Conservation (phyloP, 2,113 vertebrate genomes). For the Dolichallabes microphthalmus region DNA sequence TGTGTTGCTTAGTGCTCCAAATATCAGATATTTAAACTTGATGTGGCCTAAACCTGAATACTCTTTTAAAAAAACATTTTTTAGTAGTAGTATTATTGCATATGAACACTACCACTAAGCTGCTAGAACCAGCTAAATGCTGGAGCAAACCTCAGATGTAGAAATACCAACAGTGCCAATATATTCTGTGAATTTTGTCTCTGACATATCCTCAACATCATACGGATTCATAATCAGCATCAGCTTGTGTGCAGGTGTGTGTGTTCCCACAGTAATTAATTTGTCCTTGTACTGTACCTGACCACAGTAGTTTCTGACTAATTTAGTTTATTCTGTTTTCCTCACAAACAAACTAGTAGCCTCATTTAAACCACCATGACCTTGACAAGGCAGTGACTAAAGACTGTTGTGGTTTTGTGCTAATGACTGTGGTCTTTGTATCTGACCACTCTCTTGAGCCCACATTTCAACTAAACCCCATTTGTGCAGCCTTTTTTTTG, state of each 20-base stretch:
- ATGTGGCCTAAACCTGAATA: not conserved
- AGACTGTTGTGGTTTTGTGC: not conserved
- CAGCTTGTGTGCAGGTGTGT: not conserved
- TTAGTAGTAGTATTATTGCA: not conserved
- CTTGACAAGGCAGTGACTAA: not conserved
- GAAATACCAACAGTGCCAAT: not conserved
- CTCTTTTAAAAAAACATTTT: too few relatives aligned
- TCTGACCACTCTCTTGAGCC: not conserved
- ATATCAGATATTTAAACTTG: not conserved
- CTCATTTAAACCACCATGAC: not conserved
- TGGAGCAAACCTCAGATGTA: not conserved
- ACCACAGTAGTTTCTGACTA: not conserved
- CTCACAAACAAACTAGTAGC: not conserved
- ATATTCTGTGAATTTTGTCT: not conserved
- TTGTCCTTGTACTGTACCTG: not conserved
- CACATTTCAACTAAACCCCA: not conserved
- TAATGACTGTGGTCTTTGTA: not conserved
- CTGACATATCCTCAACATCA: not conserved
- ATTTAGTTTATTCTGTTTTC: not conserved
- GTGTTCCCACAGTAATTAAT: not conserved
- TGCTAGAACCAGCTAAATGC: not conserved
- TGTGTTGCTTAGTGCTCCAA: not conserved
- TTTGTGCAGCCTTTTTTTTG: not conserved
- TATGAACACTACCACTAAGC: not conserved
- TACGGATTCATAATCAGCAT: not conserved